A percentile compares a stretch with the other conserved stretches of the same genome.
phyloP scores from a whole-genome alignment of 2,797 vertebrate genomes.

The Rhincodon typus region DNA sequence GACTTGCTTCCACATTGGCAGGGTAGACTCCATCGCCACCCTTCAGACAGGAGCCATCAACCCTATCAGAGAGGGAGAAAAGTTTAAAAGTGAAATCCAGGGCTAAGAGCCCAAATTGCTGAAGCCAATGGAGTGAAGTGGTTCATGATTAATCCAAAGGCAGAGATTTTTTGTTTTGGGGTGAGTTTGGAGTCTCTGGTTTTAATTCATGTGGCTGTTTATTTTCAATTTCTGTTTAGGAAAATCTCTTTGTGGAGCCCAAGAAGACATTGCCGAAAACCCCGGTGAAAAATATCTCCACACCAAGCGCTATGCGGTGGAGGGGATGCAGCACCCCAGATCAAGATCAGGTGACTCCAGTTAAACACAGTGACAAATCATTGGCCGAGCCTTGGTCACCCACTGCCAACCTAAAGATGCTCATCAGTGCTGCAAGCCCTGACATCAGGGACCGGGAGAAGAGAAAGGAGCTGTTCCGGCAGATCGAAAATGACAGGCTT shows the following conservation, averaged over 20 bases:
- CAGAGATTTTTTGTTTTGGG: not conserved
- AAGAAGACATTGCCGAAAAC: slow-evolving; percentile 64
- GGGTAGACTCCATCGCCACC: no score
- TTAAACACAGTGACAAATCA: slow-evolving; percentile 63
- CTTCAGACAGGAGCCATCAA: not conserved
- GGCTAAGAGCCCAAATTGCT: not conserved
- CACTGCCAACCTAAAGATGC: slow-evolving; percentile 85
- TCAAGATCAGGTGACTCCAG: slow-evolving; percentile 72
- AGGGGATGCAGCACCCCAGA: slow-evolving; percentile 64
- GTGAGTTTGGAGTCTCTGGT: not conserved
- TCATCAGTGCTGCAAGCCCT: slow-evolving; percentile 83
- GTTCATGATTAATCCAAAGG: not conserved
- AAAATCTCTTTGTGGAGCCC: slow-evolving; percentile 75
- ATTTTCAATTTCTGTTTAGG: slow-evolving; percentile 58
- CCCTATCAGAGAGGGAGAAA: not conserved
- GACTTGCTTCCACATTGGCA: no score
- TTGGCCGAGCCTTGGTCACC: slow-evolving; percentile 79
- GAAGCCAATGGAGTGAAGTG: not conserved
- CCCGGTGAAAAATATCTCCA: slow-evolving; percentile 64
- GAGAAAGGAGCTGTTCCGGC: slow-evolving; percentile 82
- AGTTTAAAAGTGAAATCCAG: not conserved
- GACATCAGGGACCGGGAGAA: slow-evolving; percentile 86
- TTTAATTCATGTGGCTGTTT: slow-evolving; percentile 29
- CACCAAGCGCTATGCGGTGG: slow-evolving; percentile 55
- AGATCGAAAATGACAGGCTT: slow-evolving; percentile 74